Evolutionary conservation across 2,888 invertebrate genomes (phyloP), one percentile per base, ranked within the genome.

Genomic region (Hoplodrina blanda): DNA sequence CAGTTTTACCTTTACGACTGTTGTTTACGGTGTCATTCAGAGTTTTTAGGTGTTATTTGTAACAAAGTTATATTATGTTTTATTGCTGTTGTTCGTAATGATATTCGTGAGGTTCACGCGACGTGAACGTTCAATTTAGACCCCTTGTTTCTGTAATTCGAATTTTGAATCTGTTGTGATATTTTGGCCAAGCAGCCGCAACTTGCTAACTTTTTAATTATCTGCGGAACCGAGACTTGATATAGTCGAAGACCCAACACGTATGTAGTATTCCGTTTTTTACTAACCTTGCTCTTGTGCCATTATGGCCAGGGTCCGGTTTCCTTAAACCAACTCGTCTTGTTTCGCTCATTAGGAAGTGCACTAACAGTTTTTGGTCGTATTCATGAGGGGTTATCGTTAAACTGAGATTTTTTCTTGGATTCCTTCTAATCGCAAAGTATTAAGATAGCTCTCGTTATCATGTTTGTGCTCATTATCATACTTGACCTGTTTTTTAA

Each of bases 51-150:
- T 80, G 80, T 64, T 80, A 78, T 79, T 53, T 61, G 61, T 77
- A 63, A 67, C 67, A 63, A 67, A 76, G 72, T 67, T 49, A 49
- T 64, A 52, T 62, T 57, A 30, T 69, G 67, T 63, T 80, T 76
- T 78, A 78, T 78, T 72, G 33, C 61, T 55, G 63, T 80, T 71
- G 71, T 78, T 80, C 53, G n/a, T 80, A 78, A 78, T 76, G 56
- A 66, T 80, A 78, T 78, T 80, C 61, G 71, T 41, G 8, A 61
- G 60, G 53, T 61, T 54, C 78, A 78, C 78, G 78, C 78, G 71
- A 78, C 66, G 33, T 30, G 59, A 37, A 30, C 44, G 50, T 59
- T 53, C 44, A 59, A 56, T 33, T 56, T 60, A 49, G 20, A n/a
- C 15, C 49, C 54, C 25, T 69, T 30, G 55, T 56, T 60, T 37